These are phyloP conservation scores for Norana najaformis DNA, from an alignment of 2,888 invertebrate genomes.

Conservation along the genomic window DNA sequence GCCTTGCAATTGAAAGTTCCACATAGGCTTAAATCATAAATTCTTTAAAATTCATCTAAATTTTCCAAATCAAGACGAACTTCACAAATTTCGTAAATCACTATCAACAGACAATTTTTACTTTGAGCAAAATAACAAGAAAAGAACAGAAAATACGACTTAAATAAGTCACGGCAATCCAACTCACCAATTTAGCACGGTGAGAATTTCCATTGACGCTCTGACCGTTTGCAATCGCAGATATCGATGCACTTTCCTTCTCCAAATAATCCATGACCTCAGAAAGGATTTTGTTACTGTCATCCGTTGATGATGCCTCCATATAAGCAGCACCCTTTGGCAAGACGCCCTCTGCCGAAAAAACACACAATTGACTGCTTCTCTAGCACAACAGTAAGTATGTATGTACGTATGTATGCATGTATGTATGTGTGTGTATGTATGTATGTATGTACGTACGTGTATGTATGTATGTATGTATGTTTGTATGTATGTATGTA, in stretches of 20 bases:
- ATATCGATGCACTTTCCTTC: background rate
- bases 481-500: too few species aligned
- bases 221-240: background rate
- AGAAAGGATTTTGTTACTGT: slow-evolving; percentile 57
- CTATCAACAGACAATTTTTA: background rate
- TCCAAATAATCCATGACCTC: slow-evolving; percentile 39
- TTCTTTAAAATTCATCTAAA: too few species aligned
- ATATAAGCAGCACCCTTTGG: slow-evolving; percentile 78
- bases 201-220: background rate
- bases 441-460: too few species aligned
- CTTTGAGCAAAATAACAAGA: background rate
- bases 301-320: slow-evolving; percentile 64
- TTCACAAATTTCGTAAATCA: background rate
- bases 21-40: too few species aligned
- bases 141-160: background rate
- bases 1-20: too few species aligned
- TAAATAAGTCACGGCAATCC: background rate
- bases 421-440: too few species aligned
- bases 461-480: too few species aligned
- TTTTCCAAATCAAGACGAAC: too few species aligned
- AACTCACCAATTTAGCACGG: background rate
- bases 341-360: slow-evolving; percentile 75
- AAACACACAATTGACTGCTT: background rate
- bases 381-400: background rate
- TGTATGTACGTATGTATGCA: too few species aligned